Percentiles rank a stretch among this genome's conserved stretches.
phyloP scores from a whole-genome alignment of 2,113 vertebrate species.

The Tragelaphus strepsiceros region DNA sequence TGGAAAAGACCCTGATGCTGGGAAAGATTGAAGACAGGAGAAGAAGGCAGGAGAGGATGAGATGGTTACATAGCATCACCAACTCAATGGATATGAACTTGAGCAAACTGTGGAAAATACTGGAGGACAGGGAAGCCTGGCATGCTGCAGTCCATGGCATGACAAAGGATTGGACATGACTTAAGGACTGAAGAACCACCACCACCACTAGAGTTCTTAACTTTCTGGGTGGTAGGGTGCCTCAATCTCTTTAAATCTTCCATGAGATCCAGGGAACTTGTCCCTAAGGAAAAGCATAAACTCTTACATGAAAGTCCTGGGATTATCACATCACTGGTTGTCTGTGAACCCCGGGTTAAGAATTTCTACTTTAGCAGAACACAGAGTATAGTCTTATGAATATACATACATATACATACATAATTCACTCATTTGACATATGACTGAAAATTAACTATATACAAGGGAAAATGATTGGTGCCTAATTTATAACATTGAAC shows the following conservation, averaged over 20 bases:
- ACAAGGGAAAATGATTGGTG: not conserved
- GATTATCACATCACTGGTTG: not conserved
- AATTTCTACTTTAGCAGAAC: not conserved
- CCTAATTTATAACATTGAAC: not conserved
- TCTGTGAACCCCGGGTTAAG: not conserved
- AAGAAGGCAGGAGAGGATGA: not conserved
- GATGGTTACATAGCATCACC: not conserved
- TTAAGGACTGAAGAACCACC: not conserved
- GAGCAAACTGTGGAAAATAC: not conserved
- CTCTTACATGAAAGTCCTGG: not conserved
- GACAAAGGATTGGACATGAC: not conserved
- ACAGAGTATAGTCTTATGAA: not conserved
- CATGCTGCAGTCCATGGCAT: not conserved
- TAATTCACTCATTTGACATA: not conserved
- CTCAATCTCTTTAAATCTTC: not conserved
- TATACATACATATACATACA: not conserved
- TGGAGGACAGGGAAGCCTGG: not conserved
- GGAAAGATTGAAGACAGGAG: not conserved
- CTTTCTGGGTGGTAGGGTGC: not conserved
- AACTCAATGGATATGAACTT: not conserved
- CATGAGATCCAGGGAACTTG: not conserved
- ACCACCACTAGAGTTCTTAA: not conserved
- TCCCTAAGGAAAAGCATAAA: not conserved
- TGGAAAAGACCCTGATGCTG: not conserved
- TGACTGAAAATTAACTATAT: not conserved